Conservation (phyloP, 1,140 invertebrate species). For the Bombus difficillimus region DNA sequence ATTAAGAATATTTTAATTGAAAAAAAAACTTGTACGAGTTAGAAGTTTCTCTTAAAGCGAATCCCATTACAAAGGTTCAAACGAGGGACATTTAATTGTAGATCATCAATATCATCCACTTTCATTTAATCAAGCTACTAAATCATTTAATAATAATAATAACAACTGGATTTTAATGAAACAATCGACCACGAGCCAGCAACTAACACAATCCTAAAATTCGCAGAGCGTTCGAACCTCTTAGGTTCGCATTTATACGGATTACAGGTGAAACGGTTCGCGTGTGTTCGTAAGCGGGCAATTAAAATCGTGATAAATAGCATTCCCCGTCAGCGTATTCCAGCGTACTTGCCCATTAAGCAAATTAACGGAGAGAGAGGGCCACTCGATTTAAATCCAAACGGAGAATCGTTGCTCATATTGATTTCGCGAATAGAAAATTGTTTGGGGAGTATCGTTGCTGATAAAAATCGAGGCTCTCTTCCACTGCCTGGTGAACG, state of each 20-base stretch:
- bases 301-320: slow-evolving; percentile 54
- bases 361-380: slow-evolving; percentile 22
- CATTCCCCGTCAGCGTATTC: slow-evolving; percentile 22
- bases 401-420: slow-evolving; percentile 35
- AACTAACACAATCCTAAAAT: too few relatives aligned
- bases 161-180: not conserved
- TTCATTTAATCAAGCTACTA: not conserved
- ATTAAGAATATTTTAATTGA: not conserved
- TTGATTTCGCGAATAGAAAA: slow-evolving; percentile 40
- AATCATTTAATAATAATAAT: not conserved
- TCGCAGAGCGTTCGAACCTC: not conserved
- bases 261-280: not conserved
- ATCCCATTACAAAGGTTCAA: not conserved
- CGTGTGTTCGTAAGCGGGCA: slow-evolving; percentile 22
- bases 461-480: slow-evolving; percentile 49
- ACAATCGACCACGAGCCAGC: not conserved
- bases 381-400: slow-evolving; percentile 41
- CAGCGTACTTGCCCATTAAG: slow-evolving; percentile 23
- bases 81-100: not conserved
- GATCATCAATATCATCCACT: not conserved
- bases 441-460: slow-evolving; percentile 21
- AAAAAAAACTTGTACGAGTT: too few relatives aligned
- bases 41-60: not conserved
- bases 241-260: slow-evolving; percentile 29
- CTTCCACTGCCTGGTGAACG: not conserved